Evolutionary conservation across 1,140 invertebrate species (phyloP).

Genomic region (Lordiphosa stackelbergi): DNA sequence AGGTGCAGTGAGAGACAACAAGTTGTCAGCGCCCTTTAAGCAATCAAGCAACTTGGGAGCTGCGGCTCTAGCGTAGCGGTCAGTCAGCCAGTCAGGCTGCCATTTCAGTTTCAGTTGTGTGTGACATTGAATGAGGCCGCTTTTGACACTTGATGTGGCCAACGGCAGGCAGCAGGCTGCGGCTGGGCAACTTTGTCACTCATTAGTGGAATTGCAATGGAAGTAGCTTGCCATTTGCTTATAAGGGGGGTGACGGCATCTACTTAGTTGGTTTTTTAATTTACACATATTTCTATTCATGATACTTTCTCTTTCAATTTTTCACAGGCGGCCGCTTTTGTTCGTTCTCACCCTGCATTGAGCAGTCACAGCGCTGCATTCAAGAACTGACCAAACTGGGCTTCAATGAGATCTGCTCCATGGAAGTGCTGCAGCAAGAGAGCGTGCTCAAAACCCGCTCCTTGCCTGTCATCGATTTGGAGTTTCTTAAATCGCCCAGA

Average conservation of each 20-base stretch:
- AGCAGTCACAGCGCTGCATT: constrained; percentile 95
- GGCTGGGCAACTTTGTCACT: constrained; percentile 56
- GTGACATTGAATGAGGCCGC: constrained; percentile 67
- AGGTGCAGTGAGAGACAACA: constrained; percentile 46
- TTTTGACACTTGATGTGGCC: constrained; percentile 66
- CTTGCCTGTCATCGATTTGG: constrained; percentile 83
- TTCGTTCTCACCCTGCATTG: constrained; percentile 98
- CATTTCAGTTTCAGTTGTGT: constrained; percentile 55
- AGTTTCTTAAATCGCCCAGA: constrained; percentile 81
- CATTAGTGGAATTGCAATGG: constrained; percentile 52
- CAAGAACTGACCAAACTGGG: constrained; percentile 82
- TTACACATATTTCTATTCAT: neutral
- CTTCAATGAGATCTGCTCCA: constrained; percentile 90
- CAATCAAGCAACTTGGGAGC: constrained; percentile 1
- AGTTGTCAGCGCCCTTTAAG: constrained; percentile 66
- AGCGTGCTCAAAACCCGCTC: constrained; percentile 86
- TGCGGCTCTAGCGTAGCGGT: constrained; percentile 6
- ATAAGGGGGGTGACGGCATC: neutral
- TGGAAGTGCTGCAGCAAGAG: constrained; percentile 92
- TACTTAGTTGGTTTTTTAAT: neutral
- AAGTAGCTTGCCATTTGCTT: constrained; percentile 20
- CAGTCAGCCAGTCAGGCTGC: constrained; percentile 46
- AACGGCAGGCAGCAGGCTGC: constrained; percentile 25
- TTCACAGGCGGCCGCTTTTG: constrained; percentile 92
- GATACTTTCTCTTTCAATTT: neutral